These are phyloP conservation scores for Pao palembangensis DNA, from an alignment of 2,113 vertebrate species.

Conservation along the genomic window DNA sequence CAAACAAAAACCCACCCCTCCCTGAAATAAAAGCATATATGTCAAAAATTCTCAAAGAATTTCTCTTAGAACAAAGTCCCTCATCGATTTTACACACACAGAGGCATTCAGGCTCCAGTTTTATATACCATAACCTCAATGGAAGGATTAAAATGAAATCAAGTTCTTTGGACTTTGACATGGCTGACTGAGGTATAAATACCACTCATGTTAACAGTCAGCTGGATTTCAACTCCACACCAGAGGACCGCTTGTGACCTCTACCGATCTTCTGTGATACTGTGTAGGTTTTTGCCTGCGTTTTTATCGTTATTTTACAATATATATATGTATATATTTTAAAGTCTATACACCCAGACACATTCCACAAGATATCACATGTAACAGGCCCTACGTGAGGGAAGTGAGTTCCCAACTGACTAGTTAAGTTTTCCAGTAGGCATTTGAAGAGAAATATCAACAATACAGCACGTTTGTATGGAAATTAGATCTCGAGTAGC, in stretches of 20 bases:
- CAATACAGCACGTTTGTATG: conserved; percentile 77
- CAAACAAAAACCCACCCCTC: conserved; percentile 64
- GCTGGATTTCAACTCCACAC: conserved; percentile 70
- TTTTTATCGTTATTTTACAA: conserved; percentile 63
- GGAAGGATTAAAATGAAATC: conserved; percentile 73
- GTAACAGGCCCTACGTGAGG: conserved; percentile 74
- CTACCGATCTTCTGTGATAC: conserved; percentile 55
- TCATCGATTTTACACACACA: conserved; percentile 70
- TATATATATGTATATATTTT: conserved; percentile 47
- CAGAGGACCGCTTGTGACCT: conserved; percentile 68
- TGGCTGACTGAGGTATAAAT: conserved; percentile 74
- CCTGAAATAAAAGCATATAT: conserved; percentile 57
- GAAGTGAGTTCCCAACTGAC: conserved; percentile 65
- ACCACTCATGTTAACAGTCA: conserved; percentile 77
- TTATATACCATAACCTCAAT: conserved; percentile 64
- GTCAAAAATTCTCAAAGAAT: conserved; percentile 53
- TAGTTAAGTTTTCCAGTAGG: conserved; percentile 74
- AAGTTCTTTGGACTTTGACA: conserved; percentile 81
- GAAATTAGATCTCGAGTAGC: conserved; percentile 73
- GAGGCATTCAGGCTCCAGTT: conserved; percentile 71
- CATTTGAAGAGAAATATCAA: conserved; percentile 78
- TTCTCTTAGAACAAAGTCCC: conserved; percentile 62
- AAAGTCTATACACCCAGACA: conserved; percentile 77
- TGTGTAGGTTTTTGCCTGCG: conserved; percentile 65
- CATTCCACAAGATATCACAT: conserved; percentile 77